Percentiles rank a stretch among this genome's conserved stretches.
Evolutionary conservation across 2,797 vertebrate genomes (phyloP).

Genomic region (Channallabes apus): DNA sequence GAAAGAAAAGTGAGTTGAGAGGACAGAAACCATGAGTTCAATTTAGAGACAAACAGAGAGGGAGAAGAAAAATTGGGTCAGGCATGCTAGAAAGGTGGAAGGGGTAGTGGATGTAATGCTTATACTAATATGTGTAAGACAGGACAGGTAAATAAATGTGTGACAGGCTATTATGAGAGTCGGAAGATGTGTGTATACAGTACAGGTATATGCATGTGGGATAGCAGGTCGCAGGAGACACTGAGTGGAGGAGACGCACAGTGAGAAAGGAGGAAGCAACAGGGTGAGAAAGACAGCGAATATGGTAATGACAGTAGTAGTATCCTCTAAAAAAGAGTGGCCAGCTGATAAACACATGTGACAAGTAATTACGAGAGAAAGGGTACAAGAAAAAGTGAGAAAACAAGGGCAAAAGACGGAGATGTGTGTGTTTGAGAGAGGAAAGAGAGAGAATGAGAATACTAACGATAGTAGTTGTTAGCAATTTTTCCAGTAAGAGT

Average conservation of each 20-base stretch:
- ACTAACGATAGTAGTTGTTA: slow-evolving; percentile 38
- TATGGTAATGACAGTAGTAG: slow-evolving; percentile 24
- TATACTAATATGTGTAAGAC: slow-evolving; percentile 23
- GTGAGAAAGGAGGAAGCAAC: neutral
- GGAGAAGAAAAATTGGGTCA: neutral
- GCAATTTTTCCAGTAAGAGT: slow-evolving; percentile 44
- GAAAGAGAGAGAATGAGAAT: slow-evolving; percentile 19
- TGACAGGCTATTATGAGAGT: slow-evolving; percentile 37
- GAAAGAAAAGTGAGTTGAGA: slow-evolving; percentile 4
- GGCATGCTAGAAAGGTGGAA: neutral
- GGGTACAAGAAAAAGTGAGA: neutral
- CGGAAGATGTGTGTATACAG: neutral
- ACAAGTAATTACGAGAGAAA: slow-evolving; percentile 35
- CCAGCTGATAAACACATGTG: slow-evolving; percentile 19
- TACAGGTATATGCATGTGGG: slow-evolving; percentile 10
- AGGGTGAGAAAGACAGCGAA: slow-evolving; percentile 10
- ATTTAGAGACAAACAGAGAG: neutral
- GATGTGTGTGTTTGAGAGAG: neutral
- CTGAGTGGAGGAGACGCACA: slow-evolving; percentile 6
- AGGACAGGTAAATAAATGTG: slow-evolving; percentile 13
- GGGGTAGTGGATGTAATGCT: neutral
- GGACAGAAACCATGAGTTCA: neutral
- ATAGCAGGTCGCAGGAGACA: slow-evolving; percentile 3
- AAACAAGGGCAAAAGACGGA: neutral
- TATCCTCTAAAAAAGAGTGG: slow-evolving; percentile 24